Base-by-base conservation (phyloP, 2,797 vertebrate species). In the Distichodus sexfasciatus region DNA sequence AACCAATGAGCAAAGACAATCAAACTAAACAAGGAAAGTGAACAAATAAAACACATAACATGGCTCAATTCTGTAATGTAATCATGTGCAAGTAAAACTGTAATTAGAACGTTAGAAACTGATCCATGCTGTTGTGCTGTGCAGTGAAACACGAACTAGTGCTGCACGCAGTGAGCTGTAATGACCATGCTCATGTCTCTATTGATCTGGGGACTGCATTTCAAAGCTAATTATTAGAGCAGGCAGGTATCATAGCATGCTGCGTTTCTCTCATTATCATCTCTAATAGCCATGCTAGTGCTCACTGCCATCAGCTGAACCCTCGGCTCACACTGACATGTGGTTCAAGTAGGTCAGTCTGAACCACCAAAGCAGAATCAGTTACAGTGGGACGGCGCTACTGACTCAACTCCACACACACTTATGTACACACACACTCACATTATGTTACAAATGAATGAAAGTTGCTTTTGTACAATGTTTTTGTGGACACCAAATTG, bases 211-310 rank as follows among this genome's bases (percentile, higher is more conserved):
- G 53, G 10, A 19, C 48, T 33, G 28, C 31, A 46, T 55, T 61
- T 53, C 19, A 62, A 43, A 60, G 3, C 40, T 36, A 44, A 72
- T 73, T 62, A 48, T 67, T 64, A 33, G 24, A 67, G 61, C 31
- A 64, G 50, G 51, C 60, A 69, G 69, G 38, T 75, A 54, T 72
- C 26, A 50, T 23, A 61, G 35, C 72, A 57, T 38, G 17, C 7
- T 36, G 23, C 71, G 50, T 65, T 63, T 46, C 24, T 63, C 65
- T 78, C 72, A 72, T 72, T 75, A 75, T 61, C 17, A 15, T 19
- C 38, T 51, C 36, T 72, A 65, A 64, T 44, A 50, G 54, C 46
- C 61, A 55, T 65, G 58, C 67, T 68, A 38, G 33, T 5, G 66
- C 51, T 35, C 28, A 41, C 29, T 57, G 35, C 7, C 11, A 2